Percentiles rank a stretch among this genome's conserved stretches.
Conservation (phyloP, 1,140 invertebrate genomes). For the Listronotus bonariensis region DNA sequence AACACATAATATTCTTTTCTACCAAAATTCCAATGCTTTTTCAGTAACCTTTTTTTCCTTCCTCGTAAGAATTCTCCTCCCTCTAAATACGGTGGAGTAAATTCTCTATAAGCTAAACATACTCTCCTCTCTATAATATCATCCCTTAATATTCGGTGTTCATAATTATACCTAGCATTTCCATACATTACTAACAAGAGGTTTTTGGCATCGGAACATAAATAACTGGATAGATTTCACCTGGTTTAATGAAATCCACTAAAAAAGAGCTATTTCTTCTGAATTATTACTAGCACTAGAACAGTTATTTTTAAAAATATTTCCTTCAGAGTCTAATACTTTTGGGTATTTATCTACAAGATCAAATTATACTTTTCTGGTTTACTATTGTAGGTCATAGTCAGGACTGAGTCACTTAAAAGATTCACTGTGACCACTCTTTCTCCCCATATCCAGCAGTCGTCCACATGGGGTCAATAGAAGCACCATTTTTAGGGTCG, state of each 20-base stretch:
- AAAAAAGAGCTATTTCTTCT: slow-evolving; percentile 16
- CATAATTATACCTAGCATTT: slow-evolving; percentile 84
- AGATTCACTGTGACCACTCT: slow-evolving; percentile 93
- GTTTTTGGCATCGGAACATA: slow-evolving; percentile 83
- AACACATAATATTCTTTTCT: no score
- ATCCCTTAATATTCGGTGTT: slow-evolving; percentile 83
- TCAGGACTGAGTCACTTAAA: slow-evolving; percentile 81
- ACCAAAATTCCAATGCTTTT: slow-evolving; percentile 65
- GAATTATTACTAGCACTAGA: not conserved
- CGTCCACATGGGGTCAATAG: slow-evolving; percentile 97
- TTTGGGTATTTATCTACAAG: slow-evolving; percentile 55
- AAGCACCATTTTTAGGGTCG: slow-evolving; percentile 80
- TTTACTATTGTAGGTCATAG: slow-evolving; percentile 71
- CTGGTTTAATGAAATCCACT: slow-evolving; percentile 29
- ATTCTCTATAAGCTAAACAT: slow-evolving; percentile 93
- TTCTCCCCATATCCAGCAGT: slow-evolving; percentile 99
- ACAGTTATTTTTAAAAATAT: slow-evolving; percentile 27
- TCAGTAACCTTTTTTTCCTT: slow-evolving; percentile 67
- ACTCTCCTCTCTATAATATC: slow-evolving; percentile 80
- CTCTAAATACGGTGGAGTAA: slow-evolving; percentile 80
- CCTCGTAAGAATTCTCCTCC: slow-evolving; percentile 61
- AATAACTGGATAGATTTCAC: slow-evolving; percentile 59
- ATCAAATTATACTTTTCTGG: slow-evolving; percentile 73
- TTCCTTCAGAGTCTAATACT: slow-evolving; percentile 44
- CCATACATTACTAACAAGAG: slow-evolving; percentile 88